Base-by-base conservation (phyloP, 2,797 vertebrate genomes). In the Melanotaenia boesemani region DNA sequence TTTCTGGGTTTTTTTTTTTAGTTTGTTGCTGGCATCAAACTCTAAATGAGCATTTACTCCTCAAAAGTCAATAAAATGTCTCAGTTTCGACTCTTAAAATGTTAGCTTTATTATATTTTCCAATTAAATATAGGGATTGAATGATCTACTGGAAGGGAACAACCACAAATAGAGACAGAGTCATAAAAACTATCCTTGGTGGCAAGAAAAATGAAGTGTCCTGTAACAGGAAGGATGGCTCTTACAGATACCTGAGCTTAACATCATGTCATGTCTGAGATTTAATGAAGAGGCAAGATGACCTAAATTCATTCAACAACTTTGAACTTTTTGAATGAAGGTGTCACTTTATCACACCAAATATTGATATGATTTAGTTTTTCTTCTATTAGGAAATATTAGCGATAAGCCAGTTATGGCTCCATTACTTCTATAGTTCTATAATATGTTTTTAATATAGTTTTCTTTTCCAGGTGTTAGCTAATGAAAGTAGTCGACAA, bases 141-240 rank as follows among this genome's bases (percentile, higher is more conserved):
- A 54, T 24, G 50, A 24, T 54, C 11, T 24, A n/a, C n/a, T 24
- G 50, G n/a, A 11, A 12, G 22, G 52, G 12, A 55, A 54, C 24
- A 16, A 28, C 8, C 28, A 24, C 26, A 37, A 11, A 41, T n/a
- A 44, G 5, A 4, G 8, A 22, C 20, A 11, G 2, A 61, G 30
- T 67, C 30, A 36, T 61, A 44, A 41, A 52, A 56, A 36, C n/a
- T 59, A 20, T 26, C 44, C 16, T 8, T n/a, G 18, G 22, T 36
- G 22, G 46, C 11, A 61, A 37, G 57, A 61, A 70, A 71, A 71
- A 68, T 28, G 36, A 60, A 54, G 68, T n/a, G 48, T 70, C 57
- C 50, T 18, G 65, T 56, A 28, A 48, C 26, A 46, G 54, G 20
- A 30, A 54, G 24, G 18, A n/a, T 34, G 28, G 28, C 46, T 54